Evolutionary conservation across 2,797 vertebrate species (phyloP).

Genomic region (Manis pentadactyla): DNA sequence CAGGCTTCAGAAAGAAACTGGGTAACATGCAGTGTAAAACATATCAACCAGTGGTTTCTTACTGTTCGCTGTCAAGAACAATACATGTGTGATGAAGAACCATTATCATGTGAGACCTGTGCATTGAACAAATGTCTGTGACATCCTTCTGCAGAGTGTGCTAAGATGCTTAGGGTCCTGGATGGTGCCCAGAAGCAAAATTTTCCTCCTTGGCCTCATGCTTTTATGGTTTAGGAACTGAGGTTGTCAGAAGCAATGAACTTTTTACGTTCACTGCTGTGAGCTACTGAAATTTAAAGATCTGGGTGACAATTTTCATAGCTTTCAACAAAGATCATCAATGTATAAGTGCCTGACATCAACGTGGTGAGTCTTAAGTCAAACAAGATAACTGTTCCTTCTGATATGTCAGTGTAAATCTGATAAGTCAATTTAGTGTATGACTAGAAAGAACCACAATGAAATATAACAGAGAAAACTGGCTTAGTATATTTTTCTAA

Average conservation of each 20-base stretch:
- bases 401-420: neutral
- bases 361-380: slow-evolving; percentile 9
- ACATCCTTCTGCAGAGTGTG: slow-evolving; percentile 48
- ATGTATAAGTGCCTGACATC: slow-evolving; percentile 19
- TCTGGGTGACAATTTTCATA: slow-evolving; percentile 60
- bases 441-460: slow-evolving; percentile 3
- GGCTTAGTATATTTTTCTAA: slow-evolving; percentile 53
- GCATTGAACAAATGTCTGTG: slow-evolving; percentile 3
- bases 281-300: slow-evolving; percentile 60
- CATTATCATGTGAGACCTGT: slow-evolving; percentile 10
- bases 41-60: slow-evolving; percentile 24
- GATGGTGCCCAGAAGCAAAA: slow-evolving; percentile 39
- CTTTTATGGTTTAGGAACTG: slow-evolving; percentile 43
- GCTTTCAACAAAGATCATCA: slow-evolving; percentile 58
- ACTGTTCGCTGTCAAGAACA: slow-evolving; percentile 45
- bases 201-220: neutral
- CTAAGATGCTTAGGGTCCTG: slow-evolving; percentile 39
- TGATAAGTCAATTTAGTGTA: neutral
- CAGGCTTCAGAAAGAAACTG: neutral
- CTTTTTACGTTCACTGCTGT: slow-evolving; percentile 37
- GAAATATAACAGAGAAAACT: neutral
- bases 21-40: slow-evolving; percentile 28
- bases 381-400: slow-evolving; percentile 59
- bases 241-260: slow-evolving; percentile 55
- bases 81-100: slow-evolving; percentile 21